Percentiles rank a stretch among this genome's conserved stretches.
These are phyloP conservation scores for Hypanus sabinus DNA, from an alignment of 2,113 vertebrate genomes.

Conservation along the genomic window DNA sequence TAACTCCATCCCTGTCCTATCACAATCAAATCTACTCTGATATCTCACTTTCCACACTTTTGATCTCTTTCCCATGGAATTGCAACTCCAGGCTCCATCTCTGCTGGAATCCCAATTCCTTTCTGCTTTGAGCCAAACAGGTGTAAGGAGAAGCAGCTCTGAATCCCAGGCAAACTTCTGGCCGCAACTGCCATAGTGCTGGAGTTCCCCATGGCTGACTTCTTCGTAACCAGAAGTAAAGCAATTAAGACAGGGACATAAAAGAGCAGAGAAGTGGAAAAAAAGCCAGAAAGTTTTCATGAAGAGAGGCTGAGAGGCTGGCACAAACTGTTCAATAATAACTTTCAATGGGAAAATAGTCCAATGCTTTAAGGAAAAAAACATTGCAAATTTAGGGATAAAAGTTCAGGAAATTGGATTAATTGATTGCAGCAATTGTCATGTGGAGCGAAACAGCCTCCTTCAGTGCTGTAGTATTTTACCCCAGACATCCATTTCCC, in stretches of 20 bases:
- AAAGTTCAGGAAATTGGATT: neutral
- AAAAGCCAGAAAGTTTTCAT: neutral
- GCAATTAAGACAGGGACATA: neutral
- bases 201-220: neutral
- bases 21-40: too few relatives aligned
- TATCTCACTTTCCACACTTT: neutral
- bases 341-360: neutral
- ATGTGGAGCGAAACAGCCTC: neutral
- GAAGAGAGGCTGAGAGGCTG: neutral
- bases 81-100: neutral
- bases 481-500: neutral
- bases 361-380: neutral
- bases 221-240: neutral
- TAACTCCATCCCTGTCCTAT: neutral
- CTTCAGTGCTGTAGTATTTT: neutral
- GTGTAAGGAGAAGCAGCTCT: neutral
- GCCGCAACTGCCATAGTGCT: neutral
- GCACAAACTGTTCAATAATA: neutral
- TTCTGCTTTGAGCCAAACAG: neutral
- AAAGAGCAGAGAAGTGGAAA: neutral
- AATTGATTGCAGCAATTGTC: neutral
- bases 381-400: neutral
- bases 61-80: neutral
- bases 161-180: neutral
- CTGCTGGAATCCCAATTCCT: neutral